Evolutionary conservation across 2,113 vertebrate species (phyloP), one percentile per base, ranked within the genome.

Genomic region (Hepsetus odoe): DNA sequence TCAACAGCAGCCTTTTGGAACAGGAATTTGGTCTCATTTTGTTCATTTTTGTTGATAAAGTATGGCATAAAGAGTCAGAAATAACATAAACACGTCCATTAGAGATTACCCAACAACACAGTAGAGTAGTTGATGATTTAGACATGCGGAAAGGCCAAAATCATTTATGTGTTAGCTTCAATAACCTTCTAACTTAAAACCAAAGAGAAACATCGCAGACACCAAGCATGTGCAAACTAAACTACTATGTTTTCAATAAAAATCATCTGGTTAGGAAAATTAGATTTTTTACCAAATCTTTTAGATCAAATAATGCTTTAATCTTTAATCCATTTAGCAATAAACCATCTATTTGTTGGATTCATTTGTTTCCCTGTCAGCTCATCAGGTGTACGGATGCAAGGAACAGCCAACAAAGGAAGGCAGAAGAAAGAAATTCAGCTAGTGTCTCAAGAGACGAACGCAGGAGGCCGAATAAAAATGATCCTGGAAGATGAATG

Each of bases 401-500:
- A 13, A 55, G 10, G 49, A n/a, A 20, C 49, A 18, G 11, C n/a
- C n/a, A 24, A 5, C 20, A 55, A 55, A 55, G 9, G 8, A 8
- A 55, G 11, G 51, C 51, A 22, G 24, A 55, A 55, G 13, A 55
- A 55, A 55, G 51, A 53, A 53, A 53, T 55, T 8, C 51, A n/a
- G 51, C n/a, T 55, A 3, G 46, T 20, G 46, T 20, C 46, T 49
- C 51, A 55, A 55, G 46, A 49, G 46, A 55, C 9, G 51, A 55
- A 24, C 8, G 9, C n/a, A 24, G 51, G 51, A 55, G 51, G 51
- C 51, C 4, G 51, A 24, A 55, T 24, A 22, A 55, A 55, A 55
- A 55, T 55, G 51, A 24, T 24, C 51, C 51, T 55, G 51, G 51
- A 55, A 55, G 51, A 74, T 74, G 22, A 74, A 62, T 74, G 58